These are phyloP conservation scores for Nibea coibor DNA, from an alignment of 2,113 vertebrate genomes.

Conservation along the genomic window DNA sequence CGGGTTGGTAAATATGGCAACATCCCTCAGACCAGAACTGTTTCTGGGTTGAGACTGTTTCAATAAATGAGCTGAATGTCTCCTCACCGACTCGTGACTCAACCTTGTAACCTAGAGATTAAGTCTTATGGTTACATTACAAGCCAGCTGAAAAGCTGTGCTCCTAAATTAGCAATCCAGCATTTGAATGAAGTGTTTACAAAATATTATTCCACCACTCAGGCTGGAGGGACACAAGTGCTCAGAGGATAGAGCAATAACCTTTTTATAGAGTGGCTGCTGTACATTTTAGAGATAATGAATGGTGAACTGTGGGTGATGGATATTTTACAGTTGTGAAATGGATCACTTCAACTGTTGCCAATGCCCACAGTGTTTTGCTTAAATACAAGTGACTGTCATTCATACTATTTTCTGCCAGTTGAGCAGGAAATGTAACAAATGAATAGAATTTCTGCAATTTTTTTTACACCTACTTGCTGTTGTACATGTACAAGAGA, in stretches of 20 bases:
- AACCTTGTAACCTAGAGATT: slow-evolving; percentile 29
- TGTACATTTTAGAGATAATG: slow-evolving; percentile 27
- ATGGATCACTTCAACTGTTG: not conserved
- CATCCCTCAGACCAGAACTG: slow-evolving; percentile 38
- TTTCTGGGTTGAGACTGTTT: slow-evolving; percentile 44
- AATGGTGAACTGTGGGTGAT: slow-evolving; percentile 27
- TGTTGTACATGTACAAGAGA: not conserved
- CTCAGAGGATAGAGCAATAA: slow-evolving; percentile 3
- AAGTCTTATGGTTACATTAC: slow-evolving; percentile 27
- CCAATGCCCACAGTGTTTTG: not conserved
- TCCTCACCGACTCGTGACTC: slow-evolving; percentile 55
- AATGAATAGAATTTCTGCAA: not conserved
- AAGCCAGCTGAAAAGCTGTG: slow-evolving; percentile 8
- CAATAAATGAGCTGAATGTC: slow-evolving; percentile 52
- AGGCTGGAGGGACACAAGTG: not conserved
- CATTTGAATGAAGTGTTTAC: slow-evolving; percentile 16
- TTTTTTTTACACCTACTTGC: not conserved
- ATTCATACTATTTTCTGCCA: slow-evolving; percentile 8
- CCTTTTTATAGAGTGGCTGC: slow-evolving; percentile 14
- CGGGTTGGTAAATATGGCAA: slow-evolving; percentile 56
- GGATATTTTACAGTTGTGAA: slow-evolving; percentile 34
- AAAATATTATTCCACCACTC: slow-evolving; percentile 4
- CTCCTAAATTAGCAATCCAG: slow-evolving; percentile 5
- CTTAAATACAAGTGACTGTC: not conserved
- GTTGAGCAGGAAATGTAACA: not conserved